Evolutionary conservation across 2,113 vertebrate species (phyloP).

Genomic region (Stercorarius parasiticus): DNA sequence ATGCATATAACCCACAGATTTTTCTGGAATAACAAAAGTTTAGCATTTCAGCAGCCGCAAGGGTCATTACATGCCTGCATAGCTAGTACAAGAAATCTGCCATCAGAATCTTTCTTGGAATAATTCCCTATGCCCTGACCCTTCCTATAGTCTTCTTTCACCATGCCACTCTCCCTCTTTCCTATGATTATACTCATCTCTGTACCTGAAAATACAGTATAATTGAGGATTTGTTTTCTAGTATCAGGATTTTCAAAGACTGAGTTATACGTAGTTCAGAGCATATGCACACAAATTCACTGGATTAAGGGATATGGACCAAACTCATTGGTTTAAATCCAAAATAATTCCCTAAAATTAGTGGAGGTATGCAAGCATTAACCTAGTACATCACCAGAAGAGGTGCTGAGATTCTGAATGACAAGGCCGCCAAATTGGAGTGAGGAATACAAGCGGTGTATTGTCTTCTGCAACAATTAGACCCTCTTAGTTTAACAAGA

Average conservation of each 20-base stretch:
- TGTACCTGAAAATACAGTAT: background rate
- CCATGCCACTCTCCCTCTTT: background rate
- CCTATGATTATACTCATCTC: background rate
- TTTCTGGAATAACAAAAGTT: background rate
- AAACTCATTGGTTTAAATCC: background rate
- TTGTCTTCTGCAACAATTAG: constrained; percentile 3
- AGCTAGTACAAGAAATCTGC: background rate
- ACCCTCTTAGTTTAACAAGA: background rate
- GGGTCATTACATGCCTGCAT: background rate
- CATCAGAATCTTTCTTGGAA: background rate
- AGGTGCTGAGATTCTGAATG: background rate
- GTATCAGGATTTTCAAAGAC: background rate
- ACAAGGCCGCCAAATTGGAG: background rate
- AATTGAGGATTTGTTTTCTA: background rate
- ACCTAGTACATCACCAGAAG: background rate
- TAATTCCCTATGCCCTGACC: background rate
- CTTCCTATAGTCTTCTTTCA: background rate
- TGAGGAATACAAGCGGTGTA: background rate
- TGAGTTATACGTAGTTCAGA: background rate
- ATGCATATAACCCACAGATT: background rate
- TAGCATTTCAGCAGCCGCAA: background rate
- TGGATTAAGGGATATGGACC: background rate
- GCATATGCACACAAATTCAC: background rate
- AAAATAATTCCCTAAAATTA: background rate
- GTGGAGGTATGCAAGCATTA: background rate